phyloP scores from a whole-genome alignment of 30 jellyfish, hydroid and myxozoan genomes.

The Aurelia sp. region DNA sequence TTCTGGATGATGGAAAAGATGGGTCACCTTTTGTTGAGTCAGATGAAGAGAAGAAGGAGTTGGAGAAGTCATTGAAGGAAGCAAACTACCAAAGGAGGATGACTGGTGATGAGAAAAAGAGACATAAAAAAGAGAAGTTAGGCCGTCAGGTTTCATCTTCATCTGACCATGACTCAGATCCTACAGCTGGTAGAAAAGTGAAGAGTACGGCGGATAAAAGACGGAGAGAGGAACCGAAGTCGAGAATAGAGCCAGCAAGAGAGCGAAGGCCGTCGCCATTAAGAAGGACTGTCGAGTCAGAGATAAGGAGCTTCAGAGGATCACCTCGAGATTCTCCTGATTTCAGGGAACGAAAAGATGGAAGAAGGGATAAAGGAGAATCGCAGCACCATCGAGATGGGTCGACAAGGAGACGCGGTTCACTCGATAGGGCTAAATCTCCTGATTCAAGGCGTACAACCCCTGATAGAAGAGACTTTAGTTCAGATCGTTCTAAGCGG shows the following conservation, averaged over 20 bases:
- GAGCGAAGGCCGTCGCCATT: conserved; percentile 27
- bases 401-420: conserved; percentile 26
- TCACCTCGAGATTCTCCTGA: conserved; percentile 77
- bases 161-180: conserved; percentile 47
- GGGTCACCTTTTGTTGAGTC: conserved; percentile 51
- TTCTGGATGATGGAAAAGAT: conserved; percentile 6
- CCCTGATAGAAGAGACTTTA: conserved; percentile 29
- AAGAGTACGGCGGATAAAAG: conserved; percentile 55
- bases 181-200: conserved; percentile 21
- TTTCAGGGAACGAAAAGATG: conserved; percentile 51
- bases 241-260: conserved; percentile 21
- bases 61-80: conserved; percentile 62
- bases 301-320: conserved; percentile 51
- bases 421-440: conserved; percentile 54
- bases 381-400: conserved; percentile 45
- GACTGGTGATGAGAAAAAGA: conserved; percentile 51
- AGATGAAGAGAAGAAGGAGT: conserved; percentile 69
- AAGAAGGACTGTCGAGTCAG: conserved; percentile 37
- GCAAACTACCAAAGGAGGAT: conserved; percentile 49
- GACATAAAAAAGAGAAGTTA: conserved; percentile 35
- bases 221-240: conserved; percentile 16
- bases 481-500: conserved; percentile 48
- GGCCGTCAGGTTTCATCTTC: conserved; percentile 39
- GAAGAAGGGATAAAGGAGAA: conserved; percentile 47
- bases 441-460: conserved; percentile 68